Percentiles rank a stretch among this genome's conserved stretches.
Evolutionary conservation across 2,797 vertebrate species (phyloP).

Genomic region (Florisuga fusca): DNA sequence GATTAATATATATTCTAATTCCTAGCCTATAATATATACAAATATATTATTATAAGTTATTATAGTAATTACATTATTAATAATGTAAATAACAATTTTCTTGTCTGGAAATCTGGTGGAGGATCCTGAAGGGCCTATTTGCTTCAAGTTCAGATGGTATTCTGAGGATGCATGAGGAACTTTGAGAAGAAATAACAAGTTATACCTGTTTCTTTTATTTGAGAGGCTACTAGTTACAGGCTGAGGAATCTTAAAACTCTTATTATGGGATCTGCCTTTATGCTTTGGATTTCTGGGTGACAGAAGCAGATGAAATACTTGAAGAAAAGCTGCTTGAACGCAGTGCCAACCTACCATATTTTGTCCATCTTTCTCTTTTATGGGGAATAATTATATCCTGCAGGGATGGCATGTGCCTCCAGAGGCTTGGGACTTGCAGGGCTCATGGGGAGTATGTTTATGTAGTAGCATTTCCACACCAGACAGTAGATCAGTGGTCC

Average conservation of each 20-base stretch:
- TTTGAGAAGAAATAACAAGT: not conserved
- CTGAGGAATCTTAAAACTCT: not conserved
- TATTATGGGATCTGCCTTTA: not conserved
- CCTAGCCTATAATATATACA: not conserved
- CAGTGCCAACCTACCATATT: rapidly evolving
- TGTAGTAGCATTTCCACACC: not conserved
- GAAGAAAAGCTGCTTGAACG: not conserved
- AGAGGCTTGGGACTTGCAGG: not conserved
- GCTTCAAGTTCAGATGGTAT: not conserved
- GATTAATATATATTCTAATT: not conserved
- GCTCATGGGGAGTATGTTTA: not conserved
- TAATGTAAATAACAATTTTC: not conserved
- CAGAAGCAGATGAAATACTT: not conserved
- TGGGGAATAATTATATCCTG: not conserved
- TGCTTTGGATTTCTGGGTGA: not conserved
- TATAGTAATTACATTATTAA: conserved; percentile 39
- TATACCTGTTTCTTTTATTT: not conserved
- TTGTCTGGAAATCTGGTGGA: not conserved
- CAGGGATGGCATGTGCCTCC: rapidly evolving
- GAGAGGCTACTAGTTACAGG: not conserved
- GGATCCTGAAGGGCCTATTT: not conserved
- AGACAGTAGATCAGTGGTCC: not conserved
- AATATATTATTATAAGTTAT: not conserved
- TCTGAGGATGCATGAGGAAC: not conserved
- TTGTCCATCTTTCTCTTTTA: not conserved